A percentile compares a stretch with the other conserved stretches of the same genome.
These are phyloP conservation scores for Scatophagus argus DNA, from an alignment of 2,113 vertebrate genomes.

Conservation along the genomic window DNA sequence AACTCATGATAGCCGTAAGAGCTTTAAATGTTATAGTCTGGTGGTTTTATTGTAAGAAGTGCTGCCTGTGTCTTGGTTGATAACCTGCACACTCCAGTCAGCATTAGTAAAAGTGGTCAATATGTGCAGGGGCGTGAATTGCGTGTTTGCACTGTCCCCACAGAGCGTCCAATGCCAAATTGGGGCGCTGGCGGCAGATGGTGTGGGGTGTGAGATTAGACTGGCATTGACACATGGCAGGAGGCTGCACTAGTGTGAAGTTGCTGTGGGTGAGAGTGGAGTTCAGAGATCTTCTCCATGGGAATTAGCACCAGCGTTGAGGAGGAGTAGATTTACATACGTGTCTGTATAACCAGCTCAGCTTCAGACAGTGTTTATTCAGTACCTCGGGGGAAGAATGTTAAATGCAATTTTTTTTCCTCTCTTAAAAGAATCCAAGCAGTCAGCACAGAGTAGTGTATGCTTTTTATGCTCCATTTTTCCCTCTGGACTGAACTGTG, in stretches of 20 bases:
- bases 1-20: not conserved
- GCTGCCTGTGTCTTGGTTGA: constrained; percentile 23
- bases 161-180: constrained; percentile 62
- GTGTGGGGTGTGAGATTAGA: constrained; percentile 72
- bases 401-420: constrained; percentile 57
- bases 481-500: constrained; percentile 60
- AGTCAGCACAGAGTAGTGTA: constrained; percentile 58
- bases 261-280: constrained; percentile 63
- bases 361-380: constrained; percentile 51
- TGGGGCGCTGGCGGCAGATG: constrained; percentile 69
- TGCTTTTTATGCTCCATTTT: constrained; percentile 58
- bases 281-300: constrained; percentile 65
- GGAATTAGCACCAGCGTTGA: constrained; percentile 50
- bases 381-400: constrained; percentile 48
- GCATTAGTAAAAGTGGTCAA: constrained; percentile 55
- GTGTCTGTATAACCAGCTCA: constrained; percentile 38
- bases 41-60: not conserved
- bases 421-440: constrained; percentile 67
- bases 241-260: constrained; percentile 66
- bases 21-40: not conserved
- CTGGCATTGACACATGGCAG: constrained; percentile 71
- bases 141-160: constrained; percentile 50
- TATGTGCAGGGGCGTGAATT: constrained; percentile 53
- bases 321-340: constrained; percentile 60
- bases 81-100: constrained; percentile 32